Conservation (phyloP, 2,113 vertebrate species). For the Narcine bancroftii region DNA sequence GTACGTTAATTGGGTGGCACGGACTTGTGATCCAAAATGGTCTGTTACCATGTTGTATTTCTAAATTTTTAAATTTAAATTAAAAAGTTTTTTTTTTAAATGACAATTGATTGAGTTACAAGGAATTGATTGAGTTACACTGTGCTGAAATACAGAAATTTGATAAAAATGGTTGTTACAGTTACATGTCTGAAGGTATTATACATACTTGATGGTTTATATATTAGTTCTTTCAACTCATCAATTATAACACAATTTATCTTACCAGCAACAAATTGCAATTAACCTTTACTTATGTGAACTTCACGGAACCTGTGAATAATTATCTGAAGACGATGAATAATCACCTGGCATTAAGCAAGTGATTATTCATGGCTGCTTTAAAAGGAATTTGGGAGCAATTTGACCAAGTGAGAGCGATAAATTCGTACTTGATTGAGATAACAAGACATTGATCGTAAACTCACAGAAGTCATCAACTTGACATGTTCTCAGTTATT, state of each 20-base stretch:
- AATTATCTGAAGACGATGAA: slow-evolving; percentile 23
- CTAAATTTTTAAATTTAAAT: no score
- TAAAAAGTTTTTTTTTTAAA: no score
- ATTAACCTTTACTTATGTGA: neutral
- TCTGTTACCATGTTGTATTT: no score
- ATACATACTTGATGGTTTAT: slow-evolving; percentile 17
- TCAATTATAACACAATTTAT: slow-evolving; percentile 25
- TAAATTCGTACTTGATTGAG: slow-evolving; percentile 25
- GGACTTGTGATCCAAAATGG: no score
- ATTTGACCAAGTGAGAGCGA: slow-evolving; percentile 7
- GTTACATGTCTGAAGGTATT: neutral
- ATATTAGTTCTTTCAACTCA: neutral
- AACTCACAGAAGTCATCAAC: neutral
- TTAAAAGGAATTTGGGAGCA: slow-evolving; percentile 17
- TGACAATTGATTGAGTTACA: neutral
- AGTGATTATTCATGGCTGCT: slow-evolving; percentile 7
- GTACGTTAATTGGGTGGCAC: no score
- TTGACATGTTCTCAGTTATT: neutral
- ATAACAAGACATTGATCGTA: slow-evolving; percentile 23
- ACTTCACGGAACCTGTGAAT: slow-evolving; percentile 30
- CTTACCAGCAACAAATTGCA: neutral
- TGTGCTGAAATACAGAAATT: neutral
- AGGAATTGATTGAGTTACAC: neutral
- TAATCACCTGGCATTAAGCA: slow-evolving; percentile 3
- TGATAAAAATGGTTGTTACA: neutral